Evolutionary conservation across 1,140 invertebrate genomes (phyloP).

Genomic region (Achroia grisella): DNA sequence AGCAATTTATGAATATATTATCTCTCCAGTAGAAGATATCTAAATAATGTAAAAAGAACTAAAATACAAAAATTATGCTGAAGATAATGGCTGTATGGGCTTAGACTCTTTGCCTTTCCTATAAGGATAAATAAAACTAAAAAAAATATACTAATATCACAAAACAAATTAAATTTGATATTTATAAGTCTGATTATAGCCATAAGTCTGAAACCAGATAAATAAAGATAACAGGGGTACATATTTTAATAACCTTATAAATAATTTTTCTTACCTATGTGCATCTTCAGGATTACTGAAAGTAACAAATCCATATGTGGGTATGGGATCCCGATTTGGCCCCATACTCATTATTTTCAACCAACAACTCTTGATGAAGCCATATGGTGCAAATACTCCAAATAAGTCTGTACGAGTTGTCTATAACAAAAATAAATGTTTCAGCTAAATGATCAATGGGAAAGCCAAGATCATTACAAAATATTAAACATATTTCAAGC

Average conservation of each 20-base stretch:
- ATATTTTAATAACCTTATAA: not conserved
- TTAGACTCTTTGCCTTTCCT: too few species aligned
- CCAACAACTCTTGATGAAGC: conserved; percentile 62
- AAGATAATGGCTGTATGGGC: too few species aligned
- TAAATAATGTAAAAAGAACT: too few species aligned
- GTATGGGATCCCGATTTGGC: conserved; percentile 27
- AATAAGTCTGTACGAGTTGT: conserved; percentile 54
- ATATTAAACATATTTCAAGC: not conserved
- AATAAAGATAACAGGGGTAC: too few species aligned
- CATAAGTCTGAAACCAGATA: too few species aligned
- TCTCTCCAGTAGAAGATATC: too few species aligned
- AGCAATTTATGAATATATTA: too few species aligned
- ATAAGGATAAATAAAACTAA: too few species aligned
- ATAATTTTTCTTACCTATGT: conserved; percentile 58
- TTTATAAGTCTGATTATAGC: too few species aligned
- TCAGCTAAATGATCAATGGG: not conserved
- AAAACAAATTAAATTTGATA: too few species aligned
- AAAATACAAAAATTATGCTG: too few species aligned
- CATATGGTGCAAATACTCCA: conserved; percentile 58
- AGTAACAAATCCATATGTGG: conserved; percentile 59
- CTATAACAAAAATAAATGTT: conserved; percentile 27
- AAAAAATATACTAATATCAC: too few species aligned
- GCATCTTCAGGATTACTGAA: conserved; percentile 56
- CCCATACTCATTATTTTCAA: conserved; percentile 45
- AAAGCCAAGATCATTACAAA: not conserved